A percentile compares a stretch with the other conserved stretches of the same genome.
Conservation (phyloP, 2,113 vertebrate genomes). For the Trematomus loennbergii region DNA sequence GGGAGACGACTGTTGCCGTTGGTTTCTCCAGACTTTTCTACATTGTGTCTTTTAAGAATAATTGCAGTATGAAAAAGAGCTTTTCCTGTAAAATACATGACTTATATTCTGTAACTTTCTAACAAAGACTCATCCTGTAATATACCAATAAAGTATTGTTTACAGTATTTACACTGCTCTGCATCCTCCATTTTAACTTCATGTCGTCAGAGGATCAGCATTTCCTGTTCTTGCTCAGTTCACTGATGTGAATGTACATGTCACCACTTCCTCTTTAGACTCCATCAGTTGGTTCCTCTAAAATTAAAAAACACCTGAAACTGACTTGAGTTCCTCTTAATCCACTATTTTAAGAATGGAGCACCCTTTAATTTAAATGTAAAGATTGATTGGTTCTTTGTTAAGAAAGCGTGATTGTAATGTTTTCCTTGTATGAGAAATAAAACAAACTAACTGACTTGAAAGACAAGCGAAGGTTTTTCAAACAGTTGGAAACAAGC, state of each 20-base stretch:
- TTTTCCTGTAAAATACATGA: background rate
- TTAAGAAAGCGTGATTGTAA: background rate
- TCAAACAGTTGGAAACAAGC: conserved; percentile 7
- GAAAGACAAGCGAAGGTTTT: no score
- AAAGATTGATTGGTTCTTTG: background rate
- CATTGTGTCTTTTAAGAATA: background rate
- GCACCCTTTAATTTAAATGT: background rate
- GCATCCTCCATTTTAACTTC: background rate
- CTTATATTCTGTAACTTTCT: background rate
- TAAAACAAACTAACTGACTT: no score
- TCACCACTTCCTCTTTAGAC: conserved; percentile 66
- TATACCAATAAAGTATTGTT: conserved; percentile 24
- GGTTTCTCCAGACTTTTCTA: background rate
- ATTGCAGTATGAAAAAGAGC: background rate
- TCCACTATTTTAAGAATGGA: background rate
- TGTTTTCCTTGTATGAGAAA: background rate
- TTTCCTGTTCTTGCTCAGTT: conserved; percentile 43
- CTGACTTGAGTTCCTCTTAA: background rate
- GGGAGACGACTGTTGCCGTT: background rate
- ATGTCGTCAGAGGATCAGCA: background rate
- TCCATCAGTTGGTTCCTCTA: background rate
- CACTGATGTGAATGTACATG: conserved; percentile 25
- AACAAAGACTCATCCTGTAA: background rate
- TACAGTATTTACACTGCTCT: background rate
- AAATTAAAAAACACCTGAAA: background rate